Evolutionary conservation across 1,140 invertebrate genomes (phyloP), one percentile per base, ranked within the genome.

Genomic region (Megathymus violae): DNA sequence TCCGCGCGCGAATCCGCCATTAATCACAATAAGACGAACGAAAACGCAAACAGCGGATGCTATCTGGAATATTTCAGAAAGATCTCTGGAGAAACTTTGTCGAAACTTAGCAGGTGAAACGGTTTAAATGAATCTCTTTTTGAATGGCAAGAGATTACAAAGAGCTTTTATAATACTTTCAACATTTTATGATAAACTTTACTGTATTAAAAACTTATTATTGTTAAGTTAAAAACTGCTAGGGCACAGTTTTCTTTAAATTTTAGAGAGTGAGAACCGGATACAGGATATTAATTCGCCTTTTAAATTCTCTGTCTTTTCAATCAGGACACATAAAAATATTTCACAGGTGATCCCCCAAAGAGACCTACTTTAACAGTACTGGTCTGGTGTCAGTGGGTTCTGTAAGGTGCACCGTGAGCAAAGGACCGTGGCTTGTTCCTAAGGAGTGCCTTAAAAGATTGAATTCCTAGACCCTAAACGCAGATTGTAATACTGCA

Each of bases 21-120:
- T 65, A 64, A 56, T 60, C 47, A 65, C 63, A 65, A 62, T 62
- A 62, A 51, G 56, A 27, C 40, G 56, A 54, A 65, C 11, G 48
- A 31, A 60, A 65, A 52, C 11, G 48, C 43, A 60, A 65, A 52
- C 46, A 40, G 51, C 41, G 25, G 40, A 13, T 16, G 44, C 47
- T 46, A 62, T 65, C 46, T 27, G 17, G 11, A 47, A 19, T 36
- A 54, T 54, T 62, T 27, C 19, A 52, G 63, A 60, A 64, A 52
- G 38, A 25, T 64, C 46, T 43, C 46, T 48, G 11, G 14, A 34
- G 22, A 59, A 41, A 50, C 27, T 56, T 47, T 25, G 34, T 22
- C 17, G 44, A 50, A 59, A 51, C 36, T 50, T 38, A 34, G 16
- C 44, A 27, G 62, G 44, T 64, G 62, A 64, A 50, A 44, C 34